phyloP scores from a whole-genome alignment of 2,113 vertebrate species.

The Hylia prasina region DNA sequence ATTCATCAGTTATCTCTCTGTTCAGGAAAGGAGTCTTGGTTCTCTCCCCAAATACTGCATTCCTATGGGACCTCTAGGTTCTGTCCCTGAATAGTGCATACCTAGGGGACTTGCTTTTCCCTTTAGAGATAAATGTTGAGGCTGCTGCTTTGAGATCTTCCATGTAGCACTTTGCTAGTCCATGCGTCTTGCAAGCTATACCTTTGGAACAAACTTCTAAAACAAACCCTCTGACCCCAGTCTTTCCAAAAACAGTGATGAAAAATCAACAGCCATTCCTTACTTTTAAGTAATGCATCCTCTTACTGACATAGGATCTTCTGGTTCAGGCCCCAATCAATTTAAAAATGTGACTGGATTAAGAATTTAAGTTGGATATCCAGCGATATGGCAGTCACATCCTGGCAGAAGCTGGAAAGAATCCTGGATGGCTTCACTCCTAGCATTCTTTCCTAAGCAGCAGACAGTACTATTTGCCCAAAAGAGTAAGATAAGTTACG shows the following conservation, averaged over 20 bases:
- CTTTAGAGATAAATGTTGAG: neutral
- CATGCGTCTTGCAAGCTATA: neutral
- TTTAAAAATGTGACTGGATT: neutral
- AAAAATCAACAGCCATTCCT: neutral
- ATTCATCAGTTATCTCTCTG: neutral
- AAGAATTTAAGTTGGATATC: neutral
- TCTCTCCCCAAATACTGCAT: neutral
- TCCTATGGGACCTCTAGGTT: neutral
- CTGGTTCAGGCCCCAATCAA: neutral
- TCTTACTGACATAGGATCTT: neutral
- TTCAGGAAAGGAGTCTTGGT: neutral
- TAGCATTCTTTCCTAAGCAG: neutral
- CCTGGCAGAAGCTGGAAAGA: neutral
- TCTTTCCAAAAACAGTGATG: neutral
- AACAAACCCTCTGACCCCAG: neutral
- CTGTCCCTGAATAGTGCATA: neutral
- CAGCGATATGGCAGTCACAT: rapidly evolving
- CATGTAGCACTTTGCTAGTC: neutral
- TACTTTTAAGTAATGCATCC: neutral
- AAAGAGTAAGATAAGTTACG: neutral
- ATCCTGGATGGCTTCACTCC: neutral
- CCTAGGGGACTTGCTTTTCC: neutral
- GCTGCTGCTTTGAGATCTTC: constrained; percentile 6
- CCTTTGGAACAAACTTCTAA: neutral
- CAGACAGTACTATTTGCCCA: neutral